Base-by-base conservation (phyloP, 2,113 vertebrate genomes). In the Festucalex cinctus region DNA sequence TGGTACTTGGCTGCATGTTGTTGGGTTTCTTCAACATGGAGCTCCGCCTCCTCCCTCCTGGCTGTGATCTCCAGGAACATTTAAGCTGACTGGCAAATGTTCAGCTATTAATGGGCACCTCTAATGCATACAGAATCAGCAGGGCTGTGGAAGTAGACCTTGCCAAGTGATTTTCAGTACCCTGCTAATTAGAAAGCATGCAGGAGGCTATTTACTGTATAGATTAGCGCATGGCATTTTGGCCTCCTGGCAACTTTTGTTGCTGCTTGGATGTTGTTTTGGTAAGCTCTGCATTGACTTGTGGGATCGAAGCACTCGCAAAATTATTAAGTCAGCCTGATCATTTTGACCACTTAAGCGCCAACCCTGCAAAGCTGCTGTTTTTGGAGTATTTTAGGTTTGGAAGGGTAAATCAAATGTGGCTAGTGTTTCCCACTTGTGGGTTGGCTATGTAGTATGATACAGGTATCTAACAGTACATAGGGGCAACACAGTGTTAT, bases 1-100 rank as follows among this genome's bases (percentile, higher is more conserved):
- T 68, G 35, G 51, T 66, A 70, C 3, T 41, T 73, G 71, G 22
- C 62, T 73, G 70, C 32, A 2, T 48, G 66, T 77, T 70, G 44
- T 68, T 71, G 43, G 70, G 62, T 80, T 78, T 79, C 54, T 77
- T 69, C 70, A 71, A 68, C 69, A 68, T 76, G 51, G 43, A 65
- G 12, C 36, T 28, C 48, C 20, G 9, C 48, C 48, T 49, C 48
- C 22, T 53, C 41, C 43, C 9, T 60, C 48, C 22, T 41, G 32
- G 26, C 65, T 68, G 22, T 53, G 57, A 58, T 66, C 51, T 43
- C 9, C 14, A 63, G 37, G 20, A 70, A 41, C 57, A 62, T 64
- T 67, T n/a, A 1, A 78, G 41, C 49, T 44, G 44, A 75, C 56
- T 24, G 20, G 22, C 58, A 71, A 54, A 68, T 66, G 71, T 73